These are phyloP conservation scores for Dolomedes plantarius DNA, from an alignment of 2,888 invertebrate genomes.

Conservation along the genomic window DNA sequence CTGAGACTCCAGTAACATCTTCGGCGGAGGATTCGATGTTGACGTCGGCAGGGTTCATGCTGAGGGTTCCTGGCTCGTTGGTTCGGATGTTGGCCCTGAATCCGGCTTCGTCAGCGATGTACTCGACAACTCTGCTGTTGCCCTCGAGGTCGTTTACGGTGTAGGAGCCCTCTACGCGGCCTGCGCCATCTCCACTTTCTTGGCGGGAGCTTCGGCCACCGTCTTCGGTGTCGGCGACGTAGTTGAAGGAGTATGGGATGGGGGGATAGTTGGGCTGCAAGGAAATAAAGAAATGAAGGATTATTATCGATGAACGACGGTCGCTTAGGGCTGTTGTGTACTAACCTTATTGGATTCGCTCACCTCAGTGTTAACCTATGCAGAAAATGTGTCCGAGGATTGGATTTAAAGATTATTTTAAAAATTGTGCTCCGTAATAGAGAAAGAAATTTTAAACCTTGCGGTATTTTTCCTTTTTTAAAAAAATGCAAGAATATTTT, in stretches of 20 bases:
- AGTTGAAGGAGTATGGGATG: conserved; percentile 65
- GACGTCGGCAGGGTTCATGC: conserved; percentile 39
- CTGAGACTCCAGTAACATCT: conserved; percentile 4
- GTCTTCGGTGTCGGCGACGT: conserved; percentile 56
- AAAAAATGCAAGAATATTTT: too few species aligned
- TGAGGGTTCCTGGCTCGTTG: conserved; percentile 50
- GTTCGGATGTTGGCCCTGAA: conserved; percentile 39
- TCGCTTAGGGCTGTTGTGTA: too few species aligned
- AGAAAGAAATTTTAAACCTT: too few species aligned
- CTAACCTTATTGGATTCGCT: too few species aligned
- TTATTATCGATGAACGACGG: too few species aligned
- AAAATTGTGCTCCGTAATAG: too few species aligned
- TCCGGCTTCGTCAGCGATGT: conserved; percentile 61
- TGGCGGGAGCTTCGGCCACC: conserved; percentile 37
- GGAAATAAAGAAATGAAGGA: too few species aligned
- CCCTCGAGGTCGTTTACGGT: conserved; percentile 40
- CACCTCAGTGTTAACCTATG: too few species aligned
- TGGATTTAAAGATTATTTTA: too few species aligned
- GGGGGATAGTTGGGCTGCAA: conserved; percentile 34
- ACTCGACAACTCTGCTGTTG: conserved; percentile 72
- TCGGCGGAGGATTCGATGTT: conserved; percentile 40
- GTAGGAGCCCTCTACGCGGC: conserved; percentile 62
- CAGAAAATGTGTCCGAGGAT: too few species aligned
- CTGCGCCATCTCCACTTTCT: conserved; percentile 40
- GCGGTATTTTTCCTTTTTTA: too few species aligned